A percentile compares a stretch with the other conserved stretches of the same genome.
Conservation (phyloP, 2,113 vertebrate genomes). For the Plotosus lineatus region DNA sequence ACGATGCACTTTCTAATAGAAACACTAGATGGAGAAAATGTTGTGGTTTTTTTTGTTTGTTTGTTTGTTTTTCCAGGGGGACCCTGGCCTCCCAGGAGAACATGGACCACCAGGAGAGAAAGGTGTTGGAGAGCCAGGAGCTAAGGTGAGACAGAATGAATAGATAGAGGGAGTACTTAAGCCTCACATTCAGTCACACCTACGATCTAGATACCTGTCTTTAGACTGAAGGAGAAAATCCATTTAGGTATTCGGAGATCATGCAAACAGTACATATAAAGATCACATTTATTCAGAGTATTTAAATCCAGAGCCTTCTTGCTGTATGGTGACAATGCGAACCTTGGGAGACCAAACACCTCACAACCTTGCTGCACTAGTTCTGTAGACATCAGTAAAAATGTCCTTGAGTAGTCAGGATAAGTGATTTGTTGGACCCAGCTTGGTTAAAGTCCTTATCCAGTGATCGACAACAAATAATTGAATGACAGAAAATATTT, state of each 20-base stretch:
- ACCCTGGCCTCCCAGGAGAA: conserved; percentile 67
- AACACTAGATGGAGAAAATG: not conserved
- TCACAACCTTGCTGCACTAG: too few species aligned
- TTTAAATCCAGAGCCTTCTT: too few species aligned
- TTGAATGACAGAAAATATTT: not conserved
- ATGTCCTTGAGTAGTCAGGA: not conserved
- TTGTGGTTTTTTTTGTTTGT: not conserved
- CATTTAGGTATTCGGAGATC: too few species aligned
- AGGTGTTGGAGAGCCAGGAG: conserved; percentile 68
- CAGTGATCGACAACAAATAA: not conserved
- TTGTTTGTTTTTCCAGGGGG: conserved; percentile 70
- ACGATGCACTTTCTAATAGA: not conserved
- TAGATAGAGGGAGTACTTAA: too few species aligned
- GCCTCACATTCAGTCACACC: not conserved
- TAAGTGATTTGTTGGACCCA: not conserved
- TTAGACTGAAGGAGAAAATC: too few species aligned
- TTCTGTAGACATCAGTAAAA: not conserved
- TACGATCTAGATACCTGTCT: too few species aligned
- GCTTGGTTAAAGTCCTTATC: not conserved
- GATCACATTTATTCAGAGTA: too few species aligned
- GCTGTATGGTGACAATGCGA: too few species aligned
- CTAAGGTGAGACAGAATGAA: conserved; percentile 65
- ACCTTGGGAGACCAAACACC: too few species aligned
- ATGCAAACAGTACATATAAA: too few species aligned
- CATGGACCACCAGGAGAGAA: conserved; percentile 65